A percentile compares a stretch with the other conserved stretches of the same genome.
Evolutionary conservation across 2,797 vertebrate species (phyloP).

Genomic region (Siniperca obscura): DNA sequence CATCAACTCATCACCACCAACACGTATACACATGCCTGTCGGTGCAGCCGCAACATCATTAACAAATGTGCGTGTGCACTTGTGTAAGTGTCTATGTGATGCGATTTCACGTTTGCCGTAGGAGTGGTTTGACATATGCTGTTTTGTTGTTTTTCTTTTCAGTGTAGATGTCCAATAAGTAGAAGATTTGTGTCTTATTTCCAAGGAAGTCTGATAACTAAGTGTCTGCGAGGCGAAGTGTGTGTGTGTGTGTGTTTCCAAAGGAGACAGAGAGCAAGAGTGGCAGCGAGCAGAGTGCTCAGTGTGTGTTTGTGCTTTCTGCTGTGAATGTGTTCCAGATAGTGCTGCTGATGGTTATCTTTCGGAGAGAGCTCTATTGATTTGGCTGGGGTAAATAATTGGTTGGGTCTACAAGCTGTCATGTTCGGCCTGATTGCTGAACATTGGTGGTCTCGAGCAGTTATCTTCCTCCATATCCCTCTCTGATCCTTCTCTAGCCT

Average conservation of each 20-base stretch:
- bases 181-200: constrained; percentile 59
- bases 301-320: constrained; percentile 66
- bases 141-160: constrained; percentile 30
- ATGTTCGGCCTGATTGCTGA: constrained; percentile 85
- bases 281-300: constrained; percentile 59
- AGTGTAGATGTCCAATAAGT: constrained; percentile 49
- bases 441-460: constrained; percentile 78
- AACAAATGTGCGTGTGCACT: constrained; percentile 1
- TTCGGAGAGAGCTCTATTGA: constrained; percentile 84
- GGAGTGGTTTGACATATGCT: constrained; percentile 20
- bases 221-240: constrained; percentile 39
- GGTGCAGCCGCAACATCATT: constrained; percentile 6
- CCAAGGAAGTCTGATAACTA: constrained; percentile 52
- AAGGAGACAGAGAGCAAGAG: constrained; percentile 58
- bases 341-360: constrained; percentile 82
- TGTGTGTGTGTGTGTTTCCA: constrained; percentile 23
- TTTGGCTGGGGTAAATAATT: constrained; percentile 86
- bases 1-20: constrained; percentile 49
- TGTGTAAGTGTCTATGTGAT: not conserved
- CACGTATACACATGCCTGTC: constrained; percentile 23
- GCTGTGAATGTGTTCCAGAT: constrained; percentile 75
- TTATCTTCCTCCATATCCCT: constrained; percentile 83
- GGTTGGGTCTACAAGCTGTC: constrained; percentile 85
- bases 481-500: constrained; percentile 77
- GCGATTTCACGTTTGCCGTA: constrained; percentile 1